phyloP scores from a whole-genome alignment of 2,888 invertebrate species.

The Acleris laterana region DNA sequence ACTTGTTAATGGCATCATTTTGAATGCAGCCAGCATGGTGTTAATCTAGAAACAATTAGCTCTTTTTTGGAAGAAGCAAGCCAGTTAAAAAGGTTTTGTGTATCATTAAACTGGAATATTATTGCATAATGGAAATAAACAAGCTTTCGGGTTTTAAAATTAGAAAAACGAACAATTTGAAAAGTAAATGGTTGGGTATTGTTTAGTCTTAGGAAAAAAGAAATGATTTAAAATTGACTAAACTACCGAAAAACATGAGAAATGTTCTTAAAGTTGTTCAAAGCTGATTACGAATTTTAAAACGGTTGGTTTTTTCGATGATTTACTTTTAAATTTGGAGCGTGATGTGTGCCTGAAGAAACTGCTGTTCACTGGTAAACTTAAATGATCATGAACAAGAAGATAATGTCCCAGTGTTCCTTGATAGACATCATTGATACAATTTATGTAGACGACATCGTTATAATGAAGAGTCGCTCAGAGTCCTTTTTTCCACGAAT shows the following conservation, averaged over 20 bases:
- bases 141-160: not conserved
- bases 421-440: not conserved
- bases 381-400: not conserved
- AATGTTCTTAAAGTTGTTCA: too few species aligned
- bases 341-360: too few species aligned
- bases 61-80: slow-evolving; percentile 4
- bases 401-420: not conserved
- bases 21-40: slow-evolving; percentile 29
- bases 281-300: too few species aligned
- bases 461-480: slow-evolving; percentile 12
- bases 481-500: slow-evolving; percentile 17
- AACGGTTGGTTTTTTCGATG: too few species aligned
- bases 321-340: too few species aligned
- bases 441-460: slow-evolving; percentile 14
- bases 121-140: not conserved
- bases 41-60: slow-evolving; percentile 28
- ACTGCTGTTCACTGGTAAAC: not conserved
- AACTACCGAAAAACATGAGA: too few species aligned
- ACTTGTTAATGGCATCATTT: slow-evolving; percentile 15
- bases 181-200: too few species aligned
- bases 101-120: not conserved
- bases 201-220: too few species aligned
- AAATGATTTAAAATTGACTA: too few species aligned
- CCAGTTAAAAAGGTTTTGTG: not conserved
- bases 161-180: too few species aligned